A percentile compares a stretch with the other conserved stretches of the same genome.
Evolutionary conservation across 2,888 invertebrate genomes (phyloP).

Genomic region (Carpatolechia fugitivella): DNA sequence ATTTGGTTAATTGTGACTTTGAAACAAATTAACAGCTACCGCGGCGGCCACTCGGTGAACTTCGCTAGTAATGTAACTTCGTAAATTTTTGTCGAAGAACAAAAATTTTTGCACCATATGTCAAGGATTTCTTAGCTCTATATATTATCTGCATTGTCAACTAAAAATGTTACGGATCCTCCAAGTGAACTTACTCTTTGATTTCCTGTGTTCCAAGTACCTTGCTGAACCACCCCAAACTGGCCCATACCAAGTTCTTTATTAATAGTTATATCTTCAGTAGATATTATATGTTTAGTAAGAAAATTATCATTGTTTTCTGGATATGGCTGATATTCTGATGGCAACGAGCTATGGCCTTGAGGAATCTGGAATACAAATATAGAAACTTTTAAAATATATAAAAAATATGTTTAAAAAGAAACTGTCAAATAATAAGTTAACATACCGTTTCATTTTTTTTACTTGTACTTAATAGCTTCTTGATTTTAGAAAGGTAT

Average conservation of each 20-base stretch:
- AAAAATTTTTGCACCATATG: no score
- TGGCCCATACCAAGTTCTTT: constrained; percentile 98
- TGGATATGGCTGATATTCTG: constrained; percentile 51
- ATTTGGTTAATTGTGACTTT: no score
- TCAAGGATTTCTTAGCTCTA: no score
- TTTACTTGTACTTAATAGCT: constrained; percentile 83
- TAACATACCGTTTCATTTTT: constrained; percentile 70
- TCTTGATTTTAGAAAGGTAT: constrained; percentile 94
- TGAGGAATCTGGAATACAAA: constrained; percentile 40
- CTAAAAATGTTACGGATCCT: no score
- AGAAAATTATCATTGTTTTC: constrained; percentile 80
- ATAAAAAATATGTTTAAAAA: background rate
- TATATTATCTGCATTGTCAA: no score
- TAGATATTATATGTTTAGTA: constrained; percentile 93
- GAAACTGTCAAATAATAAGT: background rate
- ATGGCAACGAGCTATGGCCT: constrained; percentile 39
- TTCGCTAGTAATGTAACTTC: no score
- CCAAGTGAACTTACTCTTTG: constrained; percentile 84
- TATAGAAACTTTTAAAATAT: background rate
- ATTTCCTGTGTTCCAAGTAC: constrained; percentile 97
- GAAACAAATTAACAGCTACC: no score
- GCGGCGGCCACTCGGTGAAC: no score
- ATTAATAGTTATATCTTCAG: constrained; percentile 94
- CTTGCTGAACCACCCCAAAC: constrained; percentile 98
- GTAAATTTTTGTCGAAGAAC: no score